These are phyloP conservation scores for Leucozona laternaria DNA, from an alignment of 2,888 invertebrate genomes.

Conservation along the genomic window DNA sequence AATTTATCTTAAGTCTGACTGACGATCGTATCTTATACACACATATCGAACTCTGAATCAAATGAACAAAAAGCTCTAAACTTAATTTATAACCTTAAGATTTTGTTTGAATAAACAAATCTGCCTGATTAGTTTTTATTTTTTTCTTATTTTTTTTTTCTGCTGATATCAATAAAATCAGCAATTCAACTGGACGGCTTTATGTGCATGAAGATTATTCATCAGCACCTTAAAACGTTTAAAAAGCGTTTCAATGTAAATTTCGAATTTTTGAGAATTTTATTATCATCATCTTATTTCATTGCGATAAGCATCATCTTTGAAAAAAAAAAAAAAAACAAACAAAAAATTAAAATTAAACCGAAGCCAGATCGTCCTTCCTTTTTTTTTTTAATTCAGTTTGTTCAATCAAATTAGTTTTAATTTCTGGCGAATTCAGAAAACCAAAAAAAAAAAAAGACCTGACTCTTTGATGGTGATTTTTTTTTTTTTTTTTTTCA, in stretches of 20 bases:
- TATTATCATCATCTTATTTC: conserved; percentile 70
- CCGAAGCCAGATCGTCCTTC: conserved; percentile 36
- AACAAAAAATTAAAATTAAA: background rate
- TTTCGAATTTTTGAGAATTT: conserved; percentile 55
- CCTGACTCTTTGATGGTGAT: conserved; percentile 3
- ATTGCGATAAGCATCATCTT: conserved; percentile 60
- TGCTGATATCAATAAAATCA: conserved; percentile 74
- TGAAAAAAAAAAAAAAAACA: background rate
- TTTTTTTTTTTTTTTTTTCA: conserved; percentile 3
- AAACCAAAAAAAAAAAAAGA: conserved; percentile 9
- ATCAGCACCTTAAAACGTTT: conserved; percentile 75
- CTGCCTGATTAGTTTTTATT: conserved; percentile 72
- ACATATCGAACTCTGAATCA: background rate
- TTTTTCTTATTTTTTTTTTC: conserved; percentile 43
- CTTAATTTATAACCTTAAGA: conserved; percentile 70
- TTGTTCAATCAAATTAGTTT: conserved; percentile 57
- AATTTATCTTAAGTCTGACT: conserved; percentile 56
- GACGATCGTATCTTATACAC: background rate
- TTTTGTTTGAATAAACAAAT: conserved; percentile 72
- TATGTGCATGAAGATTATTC: conserved; percentile 71
- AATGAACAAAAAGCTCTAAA: conserved; percentile 45
- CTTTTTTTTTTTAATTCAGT: conserved; percentile 6
- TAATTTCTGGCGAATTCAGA: conserved; percentile 34
- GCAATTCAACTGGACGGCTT: conserved; percentile 70
- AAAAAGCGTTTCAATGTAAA: conserved; percentile 76